Conservation (phyloP, 1,140 invertebrate genomes). For the Brachionus paranguensis region DNA sequence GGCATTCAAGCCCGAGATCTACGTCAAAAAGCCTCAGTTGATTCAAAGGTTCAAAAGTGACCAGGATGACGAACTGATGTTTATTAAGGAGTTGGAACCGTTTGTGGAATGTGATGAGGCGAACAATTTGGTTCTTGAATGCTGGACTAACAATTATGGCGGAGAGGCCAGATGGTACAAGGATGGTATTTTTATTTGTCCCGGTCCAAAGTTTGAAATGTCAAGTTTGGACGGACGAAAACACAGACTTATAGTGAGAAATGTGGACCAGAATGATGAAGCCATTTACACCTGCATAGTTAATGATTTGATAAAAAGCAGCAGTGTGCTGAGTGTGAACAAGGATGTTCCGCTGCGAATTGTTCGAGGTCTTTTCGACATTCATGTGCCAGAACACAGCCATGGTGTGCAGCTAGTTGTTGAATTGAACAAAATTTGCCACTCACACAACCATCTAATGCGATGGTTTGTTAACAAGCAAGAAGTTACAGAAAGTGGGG, state of each 20-base stretch:
- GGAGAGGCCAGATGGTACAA: not conserved
- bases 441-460: not conserved
- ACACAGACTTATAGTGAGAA: not conserved
- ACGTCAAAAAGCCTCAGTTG: conserved; percentile 4
- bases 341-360: not conserved
- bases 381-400: not conserved
- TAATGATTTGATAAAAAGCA: not conserved
- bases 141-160: not conserved
- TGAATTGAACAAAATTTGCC: not conserved
- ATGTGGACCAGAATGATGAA: not conserved
- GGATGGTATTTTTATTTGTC: not conserved
- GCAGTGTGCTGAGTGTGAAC: not conserved
- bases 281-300: not conserved
- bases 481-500: not conserved
- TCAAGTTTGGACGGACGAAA: not conserved
- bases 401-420: not conserved
- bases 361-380: not conserved
- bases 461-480: not conserved
- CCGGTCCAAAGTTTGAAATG: not conserved
- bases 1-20: not conserved
- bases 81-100: not conserved
- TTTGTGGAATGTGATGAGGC: conserved; percentile 1
- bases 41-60: not conserved
- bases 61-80: not conserved
- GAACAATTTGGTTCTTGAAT: conserved; percentile 6